A percentile compares a stretch with the other conserved stretches of the same genome.
phyloP scores from a whole-genome alignment of 2,113 vertebrate genomes.

The Poecile atricapillus region DNA sequence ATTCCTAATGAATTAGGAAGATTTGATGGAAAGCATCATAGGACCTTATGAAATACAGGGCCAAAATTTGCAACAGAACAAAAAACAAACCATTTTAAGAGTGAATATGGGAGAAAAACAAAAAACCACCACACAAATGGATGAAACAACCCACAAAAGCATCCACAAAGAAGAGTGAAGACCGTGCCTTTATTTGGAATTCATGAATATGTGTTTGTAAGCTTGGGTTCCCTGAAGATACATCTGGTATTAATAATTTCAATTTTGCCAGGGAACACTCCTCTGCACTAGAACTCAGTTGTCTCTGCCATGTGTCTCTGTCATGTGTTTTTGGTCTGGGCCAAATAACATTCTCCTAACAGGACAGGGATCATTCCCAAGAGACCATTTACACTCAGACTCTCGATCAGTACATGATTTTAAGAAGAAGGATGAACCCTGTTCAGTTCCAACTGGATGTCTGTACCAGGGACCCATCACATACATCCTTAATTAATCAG shows the following conservation, averaged over 20 bases:
- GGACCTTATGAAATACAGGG: not conserved
- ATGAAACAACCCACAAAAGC: not conserved
- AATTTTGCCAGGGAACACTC: not conserved
- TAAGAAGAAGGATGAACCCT: not conserved
- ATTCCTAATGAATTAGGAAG: not conserved
- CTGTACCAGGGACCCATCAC: not conserved
- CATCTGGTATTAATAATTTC: not conserved
- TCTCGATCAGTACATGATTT: not conserved
- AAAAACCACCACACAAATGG: not conserved
- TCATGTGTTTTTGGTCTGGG: not conserved
- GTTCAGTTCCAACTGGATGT: not conserved
- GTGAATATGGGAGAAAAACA: not conserved
- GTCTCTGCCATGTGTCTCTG: not conserved
- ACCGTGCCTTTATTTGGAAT: not conserved
- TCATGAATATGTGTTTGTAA: not conserved
- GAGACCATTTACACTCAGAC: not conserved
- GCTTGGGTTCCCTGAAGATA: not conserved
- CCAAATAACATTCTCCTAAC: not conserved
- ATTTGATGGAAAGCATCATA: conserved; percentile 3
- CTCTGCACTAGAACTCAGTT: not conserved
- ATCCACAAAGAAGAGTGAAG: not conserved
- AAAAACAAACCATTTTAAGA: not conserved
- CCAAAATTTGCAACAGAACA: not conserved
- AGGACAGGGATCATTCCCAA: not conserved
- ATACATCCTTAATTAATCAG: not conserved